These are phyloP conservation scores for Tryphoninae sp. DNA, from an alignment of 2,888 invertebrate species.

Conservation along the genomic window DNA sequence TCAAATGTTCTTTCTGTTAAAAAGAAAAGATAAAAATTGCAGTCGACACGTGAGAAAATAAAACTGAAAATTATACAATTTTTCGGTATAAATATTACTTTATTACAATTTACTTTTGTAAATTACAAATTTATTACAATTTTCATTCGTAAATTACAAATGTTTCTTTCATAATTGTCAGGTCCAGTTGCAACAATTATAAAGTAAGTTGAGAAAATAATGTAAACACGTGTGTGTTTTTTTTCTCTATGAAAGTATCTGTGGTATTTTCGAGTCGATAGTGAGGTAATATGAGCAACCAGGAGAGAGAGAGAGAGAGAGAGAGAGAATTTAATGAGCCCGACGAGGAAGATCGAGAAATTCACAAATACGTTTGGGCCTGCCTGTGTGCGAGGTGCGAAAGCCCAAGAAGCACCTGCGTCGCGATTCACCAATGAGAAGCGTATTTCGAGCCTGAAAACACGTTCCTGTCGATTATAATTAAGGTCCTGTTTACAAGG, in stretches of 20 bases:
- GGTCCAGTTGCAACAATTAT: conserved; percentile 1
- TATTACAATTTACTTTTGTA: too few species aligned
- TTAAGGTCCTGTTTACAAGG: conserved; percentile 49
- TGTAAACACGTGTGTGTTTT: conserved; percentile 18
- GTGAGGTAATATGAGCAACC: conserved; percentile 22
- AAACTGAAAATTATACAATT: neutral
- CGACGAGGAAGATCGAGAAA: conserved; percentile 22
- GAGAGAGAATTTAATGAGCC: conserved; percentile 41
- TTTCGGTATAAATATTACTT: neutral
- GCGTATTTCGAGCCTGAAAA: conserved; percentile 9
- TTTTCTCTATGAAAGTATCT: conserved; percentile 29
- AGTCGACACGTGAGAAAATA: neutral
- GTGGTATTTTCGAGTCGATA: conserved; percentile 19
- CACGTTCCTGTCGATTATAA: conserved; percentile 53
- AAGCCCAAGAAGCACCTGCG: conserved; percentile 43
- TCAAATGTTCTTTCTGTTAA: neutral
- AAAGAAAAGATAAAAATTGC: neutral
- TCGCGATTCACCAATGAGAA: conserved; percentile 36
- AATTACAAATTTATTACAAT: too few species aligned
- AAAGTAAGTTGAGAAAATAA: conserved; percentile 38
- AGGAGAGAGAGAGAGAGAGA: conserved; percentile 21
- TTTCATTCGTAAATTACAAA: neutral
- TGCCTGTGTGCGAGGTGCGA: conserved; percentile 26
- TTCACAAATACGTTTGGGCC: neutral
- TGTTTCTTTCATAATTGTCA: neutral